Base-by-base conservation (phyloP, 1,140 invertebrate genomes). In the Drosophila teissieri region DNA sequence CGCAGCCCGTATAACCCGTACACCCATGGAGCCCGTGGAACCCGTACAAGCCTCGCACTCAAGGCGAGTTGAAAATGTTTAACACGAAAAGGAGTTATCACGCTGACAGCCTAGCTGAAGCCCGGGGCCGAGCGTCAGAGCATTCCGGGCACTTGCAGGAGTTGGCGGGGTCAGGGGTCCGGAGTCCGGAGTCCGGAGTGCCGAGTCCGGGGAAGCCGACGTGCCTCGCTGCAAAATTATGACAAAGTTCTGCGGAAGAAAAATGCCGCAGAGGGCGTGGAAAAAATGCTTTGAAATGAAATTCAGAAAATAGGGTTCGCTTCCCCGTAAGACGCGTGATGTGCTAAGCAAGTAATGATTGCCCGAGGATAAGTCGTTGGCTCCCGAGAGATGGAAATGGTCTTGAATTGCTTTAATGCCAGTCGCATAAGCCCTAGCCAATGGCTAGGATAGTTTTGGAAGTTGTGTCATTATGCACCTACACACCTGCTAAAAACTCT, bases 21-120 rank as follows among this genome's bases (percentile, higher is more conserved):
- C 58, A 46, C 62, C 45, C 10, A 19, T 19, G 8, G 1, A 22
- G 12, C 46, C 46, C 46, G 27, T 34, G 15, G 48, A 51, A 17
- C 48, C 48, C 48, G 48, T 51, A 63, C 73, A 72, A 2, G 51
- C 48, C 64, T 14, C 48, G 55, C 54, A 64, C 81, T 58, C 56
- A 55, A 75, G 82, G 75, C 78, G 65, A 80, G 79, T 55, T 88
- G 80, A 88, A 88, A 88, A 88, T 88, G 83, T 88, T 88, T 56
- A 88, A 88, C 83, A 88, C 83, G 79, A 88, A 88, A 88, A 88
- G 83, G 83, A 88, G 83, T 88, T 88, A 88, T 88, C 83, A 88
- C 67, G 60, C 83, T 88, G 83, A 88, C 83, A 88, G 79, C 51
- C 51, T 72, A 70, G 75, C 76, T 55, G 49, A 52, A 53, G 55